phyloP scores from a whole-genome alignment of 1,140 invertebrate genomes.

The Brachionus rotundiformis region DNA sequence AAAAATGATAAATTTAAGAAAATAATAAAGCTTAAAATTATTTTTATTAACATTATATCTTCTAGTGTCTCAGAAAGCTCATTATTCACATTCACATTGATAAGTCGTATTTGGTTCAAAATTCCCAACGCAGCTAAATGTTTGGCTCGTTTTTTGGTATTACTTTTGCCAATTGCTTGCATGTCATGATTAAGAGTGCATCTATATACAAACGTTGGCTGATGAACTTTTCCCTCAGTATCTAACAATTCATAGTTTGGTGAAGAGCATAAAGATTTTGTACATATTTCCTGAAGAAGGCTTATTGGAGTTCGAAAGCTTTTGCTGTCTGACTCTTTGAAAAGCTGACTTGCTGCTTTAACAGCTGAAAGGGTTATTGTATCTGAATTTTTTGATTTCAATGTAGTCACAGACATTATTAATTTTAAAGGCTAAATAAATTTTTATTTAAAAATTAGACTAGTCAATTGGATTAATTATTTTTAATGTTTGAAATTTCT shows the following conservation, averaged over 20 bases:
- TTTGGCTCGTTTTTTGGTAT: constrained; percentile 44
- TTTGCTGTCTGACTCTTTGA: constrained; percentile 41
- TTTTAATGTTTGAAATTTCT: no score
- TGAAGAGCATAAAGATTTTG: not conserved
- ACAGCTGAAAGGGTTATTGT: constrained; percentile 6
- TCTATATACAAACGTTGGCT: constrained; percentile 35
- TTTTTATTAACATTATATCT: not conserved
- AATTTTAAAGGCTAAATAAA: no score
- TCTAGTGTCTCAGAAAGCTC: not conserved
- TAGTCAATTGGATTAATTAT: no score
- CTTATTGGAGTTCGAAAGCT: constrained; percentile 43
- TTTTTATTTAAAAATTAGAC: no score
- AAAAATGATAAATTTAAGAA: not conserved
- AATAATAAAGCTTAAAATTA: not conserved
- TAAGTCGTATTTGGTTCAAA: not conserved
- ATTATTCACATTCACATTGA: not conserved
- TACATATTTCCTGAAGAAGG: constrained; percentile 44
- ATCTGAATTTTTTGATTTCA: not conserved
- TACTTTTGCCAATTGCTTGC: not conserved
- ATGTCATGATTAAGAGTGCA: not conserved
- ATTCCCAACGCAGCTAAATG: constrained; percentile 8
- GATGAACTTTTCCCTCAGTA: constrained; percentile 37
- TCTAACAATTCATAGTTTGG: constrained; percentile 20
- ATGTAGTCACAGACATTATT: not conserved
- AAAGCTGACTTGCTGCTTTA: constrained; percentile 1